A percentile compares a stretch with the other conserved stretches of the same genome.
Conservation (phyloP, 2,113 vertebrate species). For the Seriola quinqueradiata region DNA sequence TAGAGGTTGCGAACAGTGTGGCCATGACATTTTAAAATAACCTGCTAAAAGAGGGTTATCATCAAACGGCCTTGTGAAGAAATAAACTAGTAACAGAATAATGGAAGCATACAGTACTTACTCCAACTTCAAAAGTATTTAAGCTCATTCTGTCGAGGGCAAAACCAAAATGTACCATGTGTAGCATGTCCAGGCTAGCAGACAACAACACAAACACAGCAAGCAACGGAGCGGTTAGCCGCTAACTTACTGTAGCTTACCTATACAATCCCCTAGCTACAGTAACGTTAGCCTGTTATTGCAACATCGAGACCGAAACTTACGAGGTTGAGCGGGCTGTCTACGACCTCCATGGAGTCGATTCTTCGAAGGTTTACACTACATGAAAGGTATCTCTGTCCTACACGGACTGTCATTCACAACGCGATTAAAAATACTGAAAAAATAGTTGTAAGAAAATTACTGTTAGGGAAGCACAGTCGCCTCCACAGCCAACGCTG, state of each 20-base stretch:
- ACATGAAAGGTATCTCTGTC: slow-evolving; percentile 72
- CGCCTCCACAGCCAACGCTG: slow-evolving; percentile 24
- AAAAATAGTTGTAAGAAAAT: slow-evolving; percentile 9
- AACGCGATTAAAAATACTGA: background rate
- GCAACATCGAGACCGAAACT: slow-evolving; percentile 78
- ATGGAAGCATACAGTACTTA: background rate
- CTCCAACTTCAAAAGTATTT: background rate
- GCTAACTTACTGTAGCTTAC: slow-evolving; percentile 32
- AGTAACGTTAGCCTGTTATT: slow-evolving; percentile 64
- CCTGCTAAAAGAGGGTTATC: background rate
- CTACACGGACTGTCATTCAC: slow-evolving; percentile 71
- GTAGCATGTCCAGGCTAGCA: background rate
- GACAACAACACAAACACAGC: background rate
- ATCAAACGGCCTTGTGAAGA: background rate
- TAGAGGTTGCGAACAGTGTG: background rate
- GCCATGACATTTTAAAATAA: background rate
- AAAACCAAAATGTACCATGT: background rate
- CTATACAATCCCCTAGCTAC: slow-evolving; percentile 23
- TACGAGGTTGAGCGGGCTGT: slow-evolving; percentile 96
- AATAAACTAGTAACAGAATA: background rate
- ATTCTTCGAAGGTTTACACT: slow-evolving; percentile 61
- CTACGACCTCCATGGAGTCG: slow-evolving; percentile 93
- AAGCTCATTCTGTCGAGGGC: background rate
- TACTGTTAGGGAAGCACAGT: slow-evolving; percentile 25
- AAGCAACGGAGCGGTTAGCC: slow-evolving; percentile 5